Evolutionary conservation across 2,888 invertebrate species (phyloP).

Genomic region (Calliopum simillimum): DNA sequence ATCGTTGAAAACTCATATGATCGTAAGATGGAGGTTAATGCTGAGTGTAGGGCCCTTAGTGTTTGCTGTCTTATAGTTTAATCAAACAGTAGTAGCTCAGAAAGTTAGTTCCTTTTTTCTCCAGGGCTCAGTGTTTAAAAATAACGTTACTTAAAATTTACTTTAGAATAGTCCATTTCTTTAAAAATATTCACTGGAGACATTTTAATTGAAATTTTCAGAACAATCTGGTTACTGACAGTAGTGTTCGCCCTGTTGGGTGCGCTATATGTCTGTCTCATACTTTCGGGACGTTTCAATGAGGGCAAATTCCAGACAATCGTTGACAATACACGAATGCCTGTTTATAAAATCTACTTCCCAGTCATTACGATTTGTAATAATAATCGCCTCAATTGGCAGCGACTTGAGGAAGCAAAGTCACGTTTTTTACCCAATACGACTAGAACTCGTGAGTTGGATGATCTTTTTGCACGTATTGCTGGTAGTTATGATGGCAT

Average conservation of each 20-base stretch:
- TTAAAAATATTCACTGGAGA: too few relatives aligned
- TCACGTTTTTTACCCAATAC: slow-evolving; percentile 55
- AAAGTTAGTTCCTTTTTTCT: too few relatives aligned
- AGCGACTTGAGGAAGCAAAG: slow-evolving; percentile 57
- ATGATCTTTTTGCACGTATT: slow-evolving; percentile 55
- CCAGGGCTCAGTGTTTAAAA: too few relatives aligned
- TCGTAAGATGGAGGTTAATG: too few relatives aligned
- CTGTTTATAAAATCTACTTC: slow-evolving; percentile 61
- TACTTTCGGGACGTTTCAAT: slow-evolving; percentile 60
- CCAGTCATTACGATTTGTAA: slow-evolving; percentile 65
- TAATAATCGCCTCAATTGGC: slow-evolving; percentile 64
- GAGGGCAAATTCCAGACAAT: slow-evolving; percentile 63
- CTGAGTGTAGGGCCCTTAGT: too few relatives aligned
- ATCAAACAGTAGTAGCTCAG: too few relatives aligned
- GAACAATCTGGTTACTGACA: slow-evolving; percentile 59
- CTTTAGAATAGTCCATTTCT: too few relatives aligned
- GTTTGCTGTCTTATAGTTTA: too few relatives aligned
- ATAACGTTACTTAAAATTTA: too few relatives aligned
- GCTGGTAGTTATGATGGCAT: slow-evolving; percentile 56
- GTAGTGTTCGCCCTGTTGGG: slow-evolving; percentile 58
- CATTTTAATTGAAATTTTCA: slow-evolving; percentile 36
- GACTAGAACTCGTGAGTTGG: slow-evolving; percentile 17
- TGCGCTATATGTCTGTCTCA: slow-evolving; percentile 58
- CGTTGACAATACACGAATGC: slow-evolving; percentile 62
- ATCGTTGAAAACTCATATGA: too few relatives aligned